Base-by-base conservation (phyloP, 1,140 invertebrate species). In the Drosophila neocordata region DNA sequence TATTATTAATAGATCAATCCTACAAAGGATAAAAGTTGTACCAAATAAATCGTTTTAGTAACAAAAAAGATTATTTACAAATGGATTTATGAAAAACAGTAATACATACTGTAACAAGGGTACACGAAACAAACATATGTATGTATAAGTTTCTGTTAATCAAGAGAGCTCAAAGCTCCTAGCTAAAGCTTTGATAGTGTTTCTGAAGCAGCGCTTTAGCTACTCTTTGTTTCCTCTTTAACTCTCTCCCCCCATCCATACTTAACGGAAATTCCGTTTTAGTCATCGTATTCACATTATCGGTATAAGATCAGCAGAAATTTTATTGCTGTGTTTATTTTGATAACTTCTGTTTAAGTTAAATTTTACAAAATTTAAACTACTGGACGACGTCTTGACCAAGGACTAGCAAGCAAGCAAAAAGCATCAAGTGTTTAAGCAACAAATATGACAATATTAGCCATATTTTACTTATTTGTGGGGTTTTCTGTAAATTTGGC, bases 381-480 rank as follows among this genome's bases (percentile, higher is more conserved):
- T 48, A 71, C 34, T 82, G 53, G 74, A 73, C 74, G 79, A 83
- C 79, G 71, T 52, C 65, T 76, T 68, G 31, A 65, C 48, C 75
- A 74, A 75, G 72, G 72, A 75, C 61, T 56, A 31, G 8, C n/a
- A 55, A 56, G 8, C 15, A n/a, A 56, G 35, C 2, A 12, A 34
- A 55, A 4, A 55, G 12, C 15, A 13, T 8, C 6, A 41, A 37
- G 59, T 35, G 12, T 65, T 52, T 18, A 24, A 1, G n/a, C 41
- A 73, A 65, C 15, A 18, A 22, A 63, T 77, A 87, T 88, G 82
- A 24, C 65, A 41, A 66, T 70, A 5, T 15, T 68, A 66, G 48
- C 52, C 24, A 15, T 60, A 11, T 34, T 57, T n/a, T 69, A 48
- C 58, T 18, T 76, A 3, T 52, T 88, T 34, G 12, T 73, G 9